Evolutionary conservation across 2,888 invertebrate species (phyloP), one percentile per base, ranked within the genome.

Genomic region (Aphodius sticticus): DNA sequence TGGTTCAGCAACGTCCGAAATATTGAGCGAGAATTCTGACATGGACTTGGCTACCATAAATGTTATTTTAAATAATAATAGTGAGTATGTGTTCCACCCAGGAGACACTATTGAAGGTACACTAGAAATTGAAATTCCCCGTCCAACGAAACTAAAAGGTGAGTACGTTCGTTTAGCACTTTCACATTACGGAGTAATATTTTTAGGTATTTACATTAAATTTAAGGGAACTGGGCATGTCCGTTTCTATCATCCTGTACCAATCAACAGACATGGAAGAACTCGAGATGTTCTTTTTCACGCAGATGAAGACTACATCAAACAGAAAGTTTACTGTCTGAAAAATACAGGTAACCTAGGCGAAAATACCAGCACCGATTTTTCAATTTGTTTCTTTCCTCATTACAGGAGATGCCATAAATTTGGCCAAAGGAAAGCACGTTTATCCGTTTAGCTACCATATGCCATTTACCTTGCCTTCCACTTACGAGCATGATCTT

Each of bases 131-230:
- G 74, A 74, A 7, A 12, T 74, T n/a, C 74, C 74, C 7, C 35
- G n/a, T 35, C 74, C 16, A 35, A 74, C 35, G 37, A 74, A 74
- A 36, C n/a, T 74, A 12, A 74, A 26, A 74, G 74, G 74, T 74
- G 37, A 36, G 37, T 26, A 36, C 6, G 6, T 16, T 16, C 70
- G 2, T 6, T 53, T 53, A 1, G 53, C 53, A 53, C 7, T 7
- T 9, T 53, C 9, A 53, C 53, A 53, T 53, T 12, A 53, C 53
- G 35, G 6, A n/a, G 37, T 35, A 36, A 74, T 74, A 53, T 74
- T 16, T 26, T 16, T 74, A 74, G 74, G 35, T 14, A 74, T 74
- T 74, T 74, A 74, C n/a, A 74, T 74, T 36, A 74, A 74, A 74
- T 74, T 74, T 74, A 74, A 35, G n/a, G 74, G 74, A 2, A 37